Conservation (phyloP, 2,888 invertebrate species). For the Aethes cnicana region DNA sequence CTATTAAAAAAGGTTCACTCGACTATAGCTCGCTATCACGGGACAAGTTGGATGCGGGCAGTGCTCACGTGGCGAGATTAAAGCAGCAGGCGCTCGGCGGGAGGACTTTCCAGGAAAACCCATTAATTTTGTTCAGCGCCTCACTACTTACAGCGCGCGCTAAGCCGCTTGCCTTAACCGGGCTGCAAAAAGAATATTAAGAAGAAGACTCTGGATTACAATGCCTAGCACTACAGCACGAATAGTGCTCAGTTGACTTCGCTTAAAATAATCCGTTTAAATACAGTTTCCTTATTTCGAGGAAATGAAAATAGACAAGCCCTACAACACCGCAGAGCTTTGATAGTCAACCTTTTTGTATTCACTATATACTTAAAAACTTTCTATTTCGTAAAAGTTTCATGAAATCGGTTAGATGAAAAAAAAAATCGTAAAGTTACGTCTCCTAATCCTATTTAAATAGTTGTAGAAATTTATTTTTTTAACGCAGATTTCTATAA, state of each 20-base stretch:
- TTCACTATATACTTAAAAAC: too few species aligned
- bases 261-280: slow-evolving; percentile 33
- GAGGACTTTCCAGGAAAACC: slow-evolving; percentile 47
- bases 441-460: too few species aligned
- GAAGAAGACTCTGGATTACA: slow-evolving; percentile 50
- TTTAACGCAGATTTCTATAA: too few species aligned
- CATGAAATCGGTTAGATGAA: too few species aligned
- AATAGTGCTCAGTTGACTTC: slow-evolving; percentile 43
- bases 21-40: slow-evolving; percentile 4
- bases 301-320: too few species aligned
- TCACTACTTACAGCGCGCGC: slow-evolving; percentile 57
- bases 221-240: slow-evolving; percentile 40
- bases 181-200: slow-evolving; percentile 55
- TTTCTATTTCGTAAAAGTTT: too few species aligned
- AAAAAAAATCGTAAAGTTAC: too few species aligned
- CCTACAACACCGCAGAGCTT: too few species aligned
- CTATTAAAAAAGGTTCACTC: slow-evolving; percentile 4
- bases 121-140: slow-evolving; percentile 69
- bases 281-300: not conserved
- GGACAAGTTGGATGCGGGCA: slow-evolving; percentile 34
- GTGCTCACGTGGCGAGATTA: slow-evolving; percentile 57
- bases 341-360: too few species aligned
- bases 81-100: slow-evolving; percentile 49
- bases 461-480: too few species aligned
- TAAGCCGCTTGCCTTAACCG: slow-evolving; percentile 52